Base-by-base conservation (phyloP, 2,888 invertebrate species). In the Diabrotica balteata region DNA sequence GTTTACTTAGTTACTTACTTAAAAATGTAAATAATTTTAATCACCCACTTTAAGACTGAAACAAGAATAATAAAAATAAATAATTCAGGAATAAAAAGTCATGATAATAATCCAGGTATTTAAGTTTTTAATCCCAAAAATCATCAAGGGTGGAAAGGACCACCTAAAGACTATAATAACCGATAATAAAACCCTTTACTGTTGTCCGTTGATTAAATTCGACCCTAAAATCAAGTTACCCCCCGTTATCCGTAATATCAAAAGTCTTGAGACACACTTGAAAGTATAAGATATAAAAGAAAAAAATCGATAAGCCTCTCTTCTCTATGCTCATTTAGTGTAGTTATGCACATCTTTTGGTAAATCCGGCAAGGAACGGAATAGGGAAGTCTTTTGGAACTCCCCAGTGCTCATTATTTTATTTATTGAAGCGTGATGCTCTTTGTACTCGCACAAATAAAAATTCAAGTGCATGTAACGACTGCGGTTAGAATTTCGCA, bases 341-440 rank as follows among this genome's bases (percentile, higher is more conserved):
- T 63, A 59, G 65, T 65, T 65, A 65, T 68, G 58, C 53, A 58
- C 62, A 70, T 70, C 70, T 70, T 70, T 52, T 44, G 61, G 64
- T 51, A 64, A 64, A 62, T 61, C 67, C 70, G 67, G 61, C 32
- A 32, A 32, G 32, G 32, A 32, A 5, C 32, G 32, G 32, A 32
- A 32, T 32, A 32, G 62, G 66, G 67, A 63, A 62, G 67, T 60
- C 64, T 59, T 47, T 44, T 60, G 46, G 45, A 54, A 57, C 54
- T 58, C 66, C 66, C 66, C 66, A 63, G 17, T 59, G 32, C 69
- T 72, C 72, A 68, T 72, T 72, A 72, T 69, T 69, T 72, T 67
- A 69, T 69, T 69, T 68, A 69, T 67, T 63, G 69, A 63, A 69
- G 72, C 69, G 72, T 63, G 53, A 50, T 50, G 11, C 57, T 51